Conservation (phyloP, 1,140 invertebrate species). For the Samia ricini region DNA sequence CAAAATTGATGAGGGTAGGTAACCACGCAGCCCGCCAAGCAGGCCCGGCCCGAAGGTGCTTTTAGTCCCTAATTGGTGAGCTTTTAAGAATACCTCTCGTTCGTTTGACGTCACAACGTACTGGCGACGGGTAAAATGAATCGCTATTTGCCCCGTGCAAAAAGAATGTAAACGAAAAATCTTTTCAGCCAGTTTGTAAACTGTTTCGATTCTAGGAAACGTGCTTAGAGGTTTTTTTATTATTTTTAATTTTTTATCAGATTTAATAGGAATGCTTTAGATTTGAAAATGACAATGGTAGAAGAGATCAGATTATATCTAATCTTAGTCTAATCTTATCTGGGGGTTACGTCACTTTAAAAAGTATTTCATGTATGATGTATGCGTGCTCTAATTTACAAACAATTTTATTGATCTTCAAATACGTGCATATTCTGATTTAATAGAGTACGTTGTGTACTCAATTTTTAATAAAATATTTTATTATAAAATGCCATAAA, state of each 20-base stretch:
- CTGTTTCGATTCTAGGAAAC: conserved; percentile 6
- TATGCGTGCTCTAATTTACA: no score
- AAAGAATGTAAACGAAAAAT: conserved; percentile 28
- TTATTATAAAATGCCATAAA: no score
- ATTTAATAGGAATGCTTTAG: no score
- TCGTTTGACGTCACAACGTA: conserved; percentile 57
- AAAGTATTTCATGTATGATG: no score
- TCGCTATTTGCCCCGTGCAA: conserved; percentile 31
- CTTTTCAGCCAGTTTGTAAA: conserved; percentile 23
- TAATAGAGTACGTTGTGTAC: no score
- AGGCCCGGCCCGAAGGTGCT: conserved; percentile 68
- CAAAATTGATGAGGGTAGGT: conserved; percentile 69
- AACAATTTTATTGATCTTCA: no score
- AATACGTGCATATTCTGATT: no score
- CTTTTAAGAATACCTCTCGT: conserved; percentile 76
- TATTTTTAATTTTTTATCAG: not conserved
- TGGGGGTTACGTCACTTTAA: no score
- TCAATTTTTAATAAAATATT: no score
- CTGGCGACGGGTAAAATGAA: conserved; percentile 31
- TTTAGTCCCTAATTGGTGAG: conserved; percentile 77
- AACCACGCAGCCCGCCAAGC: conserved; percentile 51
- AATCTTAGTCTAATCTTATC: no score
- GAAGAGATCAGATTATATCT: no score
- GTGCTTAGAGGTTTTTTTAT: not conserved
- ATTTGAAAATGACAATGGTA: no score